Evolutionary conservation across 2,888 invertebrate genomes (phyloP), one percentile per base, ranked within the genome.

Genomic region (Sminthurinus aureus): DNA sequence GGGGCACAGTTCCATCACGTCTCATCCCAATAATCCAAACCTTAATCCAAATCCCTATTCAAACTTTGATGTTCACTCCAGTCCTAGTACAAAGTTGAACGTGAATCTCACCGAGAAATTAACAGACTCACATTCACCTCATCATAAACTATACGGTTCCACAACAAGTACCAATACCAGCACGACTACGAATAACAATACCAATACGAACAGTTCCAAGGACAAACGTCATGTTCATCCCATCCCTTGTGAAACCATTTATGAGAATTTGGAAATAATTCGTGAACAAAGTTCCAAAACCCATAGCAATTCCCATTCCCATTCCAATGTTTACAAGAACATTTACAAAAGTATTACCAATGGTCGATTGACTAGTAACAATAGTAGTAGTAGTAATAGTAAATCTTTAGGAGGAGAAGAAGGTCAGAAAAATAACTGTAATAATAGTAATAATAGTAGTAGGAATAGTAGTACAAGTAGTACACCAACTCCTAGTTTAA

Each of bases 201-300:
- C 38, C 6, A 38, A 38, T 38, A 4, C 38, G 1, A 74, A 24
- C 58, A 64, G 26, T 15, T 51, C 20, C 64, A 81, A 81, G 64
- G 74, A 75, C 58, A 81, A 81, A 22, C 58, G 75, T 66, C 74
- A 81, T 75, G 26, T 51, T 58, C 75, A 69, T 50, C 51, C 64
- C 83, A 85, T 75, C 50, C 83, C 82, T 6, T 83, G 86, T 82
- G 88, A 88, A 13, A 87, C 87, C 6, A 88, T 88, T 79, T 88
- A 88, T 83, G 88, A 88, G 73, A 88, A 88, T 73, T 79, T 87
- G 76, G 86, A 88, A 85, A 86, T 87, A 13, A 87, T 87, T 84
- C 82, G 87, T 26, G 87, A 88, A 76, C 87, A 88, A 81, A 84
- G 74, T 3, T 81, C 81, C 26, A 51, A 81, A 58, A 4, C 6